Evolutionary conservation across 2,113 vertebrate species (phyloP), one percentile per base, ranked within the genome.

Genomic region (Psittacara wagleri): DNA sequence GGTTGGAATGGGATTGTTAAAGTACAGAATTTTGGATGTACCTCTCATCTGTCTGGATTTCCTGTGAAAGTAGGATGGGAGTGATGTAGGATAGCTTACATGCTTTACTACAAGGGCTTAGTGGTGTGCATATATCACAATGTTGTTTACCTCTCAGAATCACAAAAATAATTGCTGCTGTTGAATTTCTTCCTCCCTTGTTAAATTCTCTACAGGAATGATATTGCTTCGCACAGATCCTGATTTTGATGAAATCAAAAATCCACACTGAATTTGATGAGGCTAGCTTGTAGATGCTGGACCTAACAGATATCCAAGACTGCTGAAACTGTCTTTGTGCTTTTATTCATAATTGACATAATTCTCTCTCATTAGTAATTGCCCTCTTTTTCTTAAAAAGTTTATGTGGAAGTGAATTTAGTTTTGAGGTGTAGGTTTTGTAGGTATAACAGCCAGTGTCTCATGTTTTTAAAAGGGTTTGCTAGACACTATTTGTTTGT

Each of bases 391-490:
- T 83, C 19, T 69, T 74, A 19, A 67, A 33, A 69, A 25, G 17
- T 35, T 49, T 43, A 2, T 41, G 11, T 37, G 22, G 35, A 90
- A 82, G 10, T 72, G 3, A 31, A 44, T 44, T 81, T 66, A 39
- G 10, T 29, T 80, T 28, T 55, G 9, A 61, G 22, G 48, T 27
- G 27, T 66, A 54, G 57, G 33, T 77, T 89, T 82, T 37, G 7
- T 12, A 31, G 13, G 22, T 48, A n/a, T 1, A 10, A 62, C 35
- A 52, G 11, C 20, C 9, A 28, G 10, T 0, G 0, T 78, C 35
- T 79, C n/a, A 48, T 0, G 0, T 44, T 91, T 90, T 76, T 73
- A 9, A 35, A 54, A 23, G 14, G 11, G 10, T 66, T 87, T 91
- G 16, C 22, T 74, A 37, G 61, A 28, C 69, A 17, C 14, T 48